phyloP scores from a whole-genome alignment of 2,888 invertebrate species.

The Volucella zonaria region DNA sequence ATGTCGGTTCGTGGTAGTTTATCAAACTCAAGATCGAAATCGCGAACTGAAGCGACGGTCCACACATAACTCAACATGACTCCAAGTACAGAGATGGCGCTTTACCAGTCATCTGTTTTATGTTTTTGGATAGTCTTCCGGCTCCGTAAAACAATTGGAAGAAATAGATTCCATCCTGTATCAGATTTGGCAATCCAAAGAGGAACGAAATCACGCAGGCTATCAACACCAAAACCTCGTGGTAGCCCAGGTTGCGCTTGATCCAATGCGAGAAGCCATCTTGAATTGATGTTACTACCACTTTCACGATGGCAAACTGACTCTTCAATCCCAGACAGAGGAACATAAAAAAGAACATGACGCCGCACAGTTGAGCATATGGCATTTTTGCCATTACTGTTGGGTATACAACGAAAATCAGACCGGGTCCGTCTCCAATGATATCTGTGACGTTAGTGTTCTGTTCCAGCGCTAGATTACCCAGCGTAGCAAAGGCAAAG shows the following conservation, averaged over 20 bases:
- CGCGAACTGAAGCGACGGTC: conserved; percentile 90
- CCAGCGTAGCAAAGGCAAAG: conserved; percentile 96
- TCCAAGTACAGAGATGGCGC: conserved; percentile 91
- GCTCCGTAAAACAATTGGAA: conserved; percentile 97
- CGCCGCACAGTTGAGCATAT: conserved; percentile 94
- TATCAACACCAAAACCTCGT: conserved; percentile 92
- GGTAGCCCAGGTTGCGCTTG: conserved; percentile 90
- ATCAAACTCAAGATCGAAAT: conserved; percentile 95
- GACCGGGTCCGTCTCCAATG: conserved; percentile 93
- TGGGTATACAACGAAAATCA: conserved; percentile 95
- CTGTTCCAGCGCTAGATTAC: conserved; percentile 94
- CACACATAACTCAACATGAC: conserved; percentile 92
- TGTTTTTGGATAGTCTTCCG: conserved; percentile 89
- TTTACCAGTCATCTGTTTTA: conserved; percentile 94
- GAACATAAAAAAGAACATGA: conserved; percentile 95
- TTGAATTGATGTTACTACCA: conserved; percentile 95
- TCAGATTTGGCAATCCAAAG: conserved; percentile 93
- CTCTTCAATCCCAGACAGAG: conserved; percentile 94
- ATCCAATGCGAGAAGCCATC: conserved; percentile 96
- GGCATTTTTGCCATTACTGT: conserved; percentile 97
- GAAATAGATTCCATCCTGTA: conserved; percentile 95
- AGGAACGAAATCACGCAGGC: conserved; percentile 92
- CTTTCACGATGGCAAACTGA: conserved; percentile 97
- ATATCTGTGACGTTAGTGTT: conserved; percentile 92
- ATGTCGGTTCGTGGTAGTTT: conserved; percentile 93